phyloP scores from a whole-genome alignment of 2,113 vertebrate species.

The Pelecanus crispus region DNA sequence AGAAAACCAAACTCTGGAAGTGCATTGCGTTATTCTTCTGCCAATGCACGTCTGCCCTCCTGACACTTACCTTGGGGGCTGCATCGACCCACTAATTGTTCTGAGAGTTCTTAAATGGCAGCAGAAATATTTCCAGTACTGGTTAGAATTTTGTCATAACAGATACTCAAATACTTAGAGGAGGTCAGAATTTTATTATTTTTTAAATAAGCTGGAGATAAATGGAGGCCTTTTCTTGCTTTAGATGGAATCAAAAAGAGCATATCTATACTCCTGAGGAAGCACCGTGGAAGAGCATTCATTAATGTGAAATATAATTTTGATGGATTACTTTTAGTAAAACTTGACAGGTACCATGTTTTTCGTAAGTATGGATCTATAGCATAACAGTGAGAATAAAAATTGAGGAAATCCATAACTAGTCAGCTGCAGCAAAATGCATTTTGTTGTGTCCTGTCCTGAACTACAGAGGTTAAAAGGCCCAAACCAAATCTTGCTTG shows the following conservation, averaged over 20 bases:
- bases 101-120: not conserved
- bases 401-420: not conserved
- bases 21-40: fast-evolving
- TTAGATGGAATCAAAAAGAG: not conserved
- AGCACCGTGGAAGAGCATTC: not conserved
- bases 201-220: not conserved
- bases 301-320: not conserved
- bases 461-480: not conserved
- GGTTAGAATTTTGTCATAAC: not conserved
- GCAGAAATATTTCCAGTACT: not conserved
- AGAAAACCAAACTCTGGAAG: not conserved
- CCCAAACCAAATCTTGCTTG: not conserved
- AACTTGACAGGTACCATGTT: not conserved
- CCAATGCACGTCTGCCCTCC: not conserved
- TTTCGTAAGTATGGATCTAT: not conserved
- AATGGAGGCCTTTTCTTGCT: not conserved
- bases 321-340: not conserved
- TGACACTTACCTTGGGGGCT: not conserved
- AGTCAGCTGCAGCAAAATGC: not conserved
- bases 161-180: not conserved
- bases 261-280: not conserved
- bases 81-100: fast-evolving
- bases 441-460: not conserved
- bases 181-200: not conserved
- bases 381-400: not conserved